Evolutionary conservation across 2,113 vertebrate species (phyloP).

Genomic region (Theristicus caerulescens): DNA sequence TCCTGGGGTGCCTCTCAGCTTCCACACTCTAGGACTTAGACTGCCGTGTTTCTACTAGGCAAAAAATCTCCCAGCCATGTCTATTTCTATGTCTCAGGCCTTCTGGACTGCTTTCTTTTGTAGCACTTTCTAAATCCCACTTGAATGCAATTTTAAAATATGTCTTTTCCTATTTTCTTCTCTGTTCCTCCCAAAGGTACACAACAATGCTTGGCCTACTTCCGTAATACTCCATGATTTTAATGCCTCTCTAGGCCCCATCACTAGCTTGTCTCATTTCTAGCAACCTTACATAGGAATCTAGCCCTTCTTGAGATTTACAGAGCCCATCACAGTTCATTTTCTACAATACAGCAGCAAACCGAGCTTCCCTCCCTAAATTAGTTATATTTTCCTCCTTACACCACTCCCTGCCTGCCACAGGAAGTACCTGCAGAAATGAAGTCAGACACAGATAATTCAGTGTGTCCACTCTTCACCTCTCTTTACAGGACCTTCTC

Average conservation of each 20-base stretch:
- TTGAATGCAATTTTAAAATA: not conserved
- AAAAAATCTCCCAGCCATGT: not conserved
- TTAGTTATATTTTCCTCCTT: not conserved
- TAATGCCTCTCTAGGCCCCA: not conserved
- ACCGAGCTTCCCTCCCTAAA: not conserved
- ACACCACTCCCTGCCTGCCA: not conserved
- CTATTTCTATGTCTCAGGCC: not conserved
- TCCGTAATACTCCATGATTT: not conserved
- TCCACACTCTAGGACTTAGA: not conserved
- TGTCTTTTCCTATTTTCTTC: not conserved
- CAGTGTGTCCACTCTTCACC: accelerated
- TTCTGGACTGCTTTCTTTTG: not conserved
- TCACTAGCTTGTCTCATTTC: not conserved
- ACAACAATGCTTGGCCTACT: not conserved
- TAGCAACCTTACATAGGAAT: not conserved
- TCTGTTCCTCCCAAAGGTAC: not conserved
- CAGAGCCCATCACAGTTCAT: not conserved
- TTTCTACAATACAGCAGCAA: not conserved
- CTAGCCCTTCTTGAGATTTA: not conserved
- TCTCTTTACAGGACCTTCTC: not conserved
- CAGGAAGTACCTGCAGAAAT: not conserved
- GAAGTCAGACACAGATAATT: not conserved
- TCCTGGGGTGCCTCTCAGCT: not conserved
- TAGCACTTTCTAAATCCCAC: not conserved
- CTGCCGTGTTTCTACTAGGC: not conserved